Evolutionary conservation across 2,888 invertebrate species (phyloP), one percentile per base, ranked within the genome.

Genomic region (Margaritifera margaritifera): DNA sequence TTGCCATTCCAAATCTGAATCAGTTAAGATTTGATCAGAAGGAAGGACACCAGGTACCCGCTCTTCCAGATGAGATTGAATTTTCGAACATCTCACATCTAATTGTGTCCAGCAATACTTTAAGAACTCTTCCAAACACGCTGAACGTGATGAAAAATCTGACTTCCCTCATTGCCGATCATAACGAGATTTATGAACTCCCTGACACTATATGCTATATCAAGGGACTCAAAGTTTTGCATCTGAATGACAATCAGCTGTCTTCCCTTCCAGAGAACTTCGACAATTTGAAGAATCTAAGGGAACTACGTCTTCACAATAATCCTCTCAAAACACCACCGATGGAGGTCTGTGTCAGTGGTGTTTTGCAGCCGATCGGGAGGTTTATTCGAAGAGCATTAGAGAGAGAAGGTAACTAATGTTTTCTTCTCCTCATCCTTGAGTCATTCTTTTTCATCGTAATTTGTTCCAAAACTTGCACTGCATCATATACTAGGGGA

Each of bases 311-410:
- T 42, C 84, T 89, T 53, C 81, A 88, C 65, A 81, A 84, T 70
- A 89, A 89, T 75, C 87, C 87, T 11, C 66, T 88, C 59, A 80
- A 82, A 68, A 84, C 80, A 5, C 89, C 89, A 18, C 89, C 89
- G 4, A 83, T 84, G 77, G 88, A 88, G 66, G 86, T 89, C 8
- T 86, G 86, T 71, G 82, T 86, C 19, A 85, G 87, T 61, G 89
- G 89, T 1, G 84, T 87, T 2, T 69, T 87, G 52, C 86, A 87
- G 64, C 88, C 89, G 6, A 88, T 89, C 59, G 87, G 86, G n/a
- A 66, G 84, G 6, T 89, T 89, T 69, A 81, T 88, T 15, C 73
- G 84, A 62, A 79, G 83, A 60, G 83, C 83, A 42, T 64, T 84
- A 31, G 84, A 84, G 69, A 69, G 86, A 74, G 86, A 88, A 82